Base-by-base conservation (phyloP, 2,888 invertebrate species). In the Drosophila lacicola region DNA sequence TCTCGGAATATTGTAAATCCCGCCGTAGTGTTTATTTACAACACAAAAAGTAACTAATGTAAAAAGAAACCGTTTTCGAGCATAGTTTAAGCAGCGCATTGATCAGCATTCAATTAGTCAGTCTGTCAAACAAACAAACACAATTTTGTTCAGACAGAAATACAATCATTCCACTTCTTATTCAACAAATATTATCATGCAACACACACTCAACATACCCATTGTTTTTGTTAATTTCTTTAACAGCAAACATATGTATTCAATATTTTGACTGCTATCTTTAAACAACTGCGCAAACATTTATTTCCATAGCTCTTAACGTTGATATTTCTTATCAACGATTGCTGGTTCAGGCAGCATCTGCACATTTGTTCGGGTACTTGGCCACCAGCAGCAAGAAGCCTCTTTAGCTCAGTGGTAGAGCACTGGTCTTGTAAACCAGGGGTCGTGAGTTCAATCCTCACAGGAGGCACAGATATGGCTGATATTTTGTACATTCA, bases 381-480 rank as follows among this genome's bases (percentile, higher is more conserved):
- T 55, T 37, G 33, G 10, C 0, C 0, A 2, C 1, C 1, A 0
- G 1, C 0, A 4, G 0, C 8, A 36, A 19, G 44, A 8, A n/a
- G 61, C 96, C 96, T 96, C 95, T 95, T 95, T 96, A 96, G 96
- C 96, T 96, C 96, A 96, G 96, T 95, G 96, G 96, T 94, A 96
- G 96, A 96, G 96, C 96, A 95, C 96, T 96, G 96, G 96, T 96
- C 96, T 96, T 96, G 96, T 96, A 96, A 96, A 96, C 96, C 96
- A 96, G 95, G 95, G 96, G 96, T 96, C 96, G 95, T 95, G 96
- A 96, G 96, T 96, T 96, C 96, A 95, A 96, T 95, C 95, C 96
- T 96, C 96, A 95, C 95, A 95, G 95, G 95, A 95, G 96, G 96
- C 96, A 54, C 10, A 25, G 3, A 41, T 29, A 2, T 29, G 2